Base-by-base conservation (phyloP, 2,888 invertebrate species). In the Rhyacophila evoluta region DNA sequence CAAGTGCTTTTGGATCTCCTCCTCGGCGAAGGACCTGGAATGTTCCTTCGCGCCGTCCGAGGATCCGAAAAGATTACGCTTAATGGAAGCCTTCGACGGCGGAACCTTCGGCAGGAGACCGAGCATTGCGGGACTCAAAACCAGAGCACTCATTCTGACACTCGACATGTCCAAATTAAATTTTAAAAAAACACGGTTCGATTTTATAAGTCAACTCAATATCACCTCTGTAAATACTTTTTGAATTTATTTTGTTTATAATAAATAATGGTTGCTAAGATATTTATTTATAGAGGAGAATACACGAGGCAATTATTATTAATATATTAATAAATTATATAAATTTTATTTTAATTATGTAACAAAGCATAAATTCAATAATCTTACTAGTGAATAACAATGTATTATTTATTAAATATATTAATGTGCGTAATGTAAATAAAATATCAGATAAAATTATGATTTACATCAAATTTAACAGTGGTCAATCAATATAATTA, bases 41-140 rank as follows among this genome's bases (percentile, higher is more conserved):
- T 55, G 12, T 19, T 72, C 72, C 12, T 2, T 27, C 6, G 75
- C n/a, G 2, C 68, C 15, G 6, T 69, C 79, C 10, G 76, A 55
- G 37, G 33, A 25, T 8, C 76, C 79, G 76, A 79, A 79, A 39
- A 76, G 79, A 68, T 79, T 79, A 10, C 76, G 70, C 41, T 19
- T 68, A 12, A 77, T 73, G n/a, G 67, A 37, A 6, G 72, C 72
- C n/a, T 55, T 37, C n/a, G 39, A 74, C 74, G 39, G 15, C 41
- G 19, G 12, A 36, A 5, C 70, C 28, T 70, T 36, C 78, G 55
- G 33, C 74, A 78, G 27, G 0, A 28, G 67, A 15, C 67, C 29
- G 33, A 69, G 69, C 37, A 74, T 36, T 10, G 69, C 78, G 25
- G 78, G 74, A 38, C 41, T 78, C 11, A 78, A 55, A 36, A 41